Conservation (phyloP, 2,113 vertebrate genomes). For the Stegastes partitus region DNA sequence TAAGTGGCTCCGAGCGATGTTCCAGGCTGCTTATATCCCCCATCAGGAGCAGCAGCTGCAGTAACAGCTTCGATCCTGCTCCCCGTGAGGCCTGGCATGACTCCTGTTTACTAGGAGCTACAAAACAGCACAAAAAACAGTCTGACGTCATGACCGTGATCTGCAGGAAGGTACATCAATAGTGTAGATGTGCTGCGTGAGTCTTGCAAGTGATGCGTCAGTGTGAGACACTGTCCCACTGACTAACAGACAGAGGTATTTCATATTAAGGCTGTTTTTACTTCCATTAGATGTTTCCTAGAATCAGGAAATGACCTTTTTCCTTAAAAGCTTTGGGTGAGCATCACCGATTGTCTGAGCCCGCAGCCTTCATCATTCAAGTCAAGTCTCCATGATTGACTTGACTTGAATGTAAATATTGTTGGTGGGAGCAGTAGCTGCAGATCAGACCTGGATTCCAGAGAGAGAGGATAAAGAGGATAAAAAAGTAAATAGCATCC, state of each 20-base stretch:
- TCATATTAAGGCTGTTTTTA: not conserved
- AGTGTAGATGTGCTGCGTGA: slow-evolving; percentile 8
- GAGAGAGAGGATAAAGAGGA: no score
- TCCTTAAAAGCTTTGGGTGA: not conserved
- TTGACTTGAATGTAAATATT: no score
- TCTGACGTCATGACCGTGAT: slow-evolving; percentile 66
- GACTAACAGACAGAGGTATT: not conserved
- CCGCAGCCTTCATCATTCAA: not conserved
- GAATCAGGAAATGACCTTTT: slow-evolving; percentile 7
- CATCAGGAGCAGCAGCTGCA: slow-evolving; percentile 55
- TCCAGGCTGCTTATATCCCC: slow-evolving; percentile 69
- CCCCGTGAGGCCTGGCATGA: slow-evolving; percentile 65
- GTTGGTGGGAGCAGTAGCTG: no score
- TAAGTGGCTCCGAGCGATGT: slow-evolving; percentile 12
- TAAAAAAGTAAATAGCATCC: no score
- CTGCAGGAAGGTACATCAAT: slow-evolving; percentile 61
- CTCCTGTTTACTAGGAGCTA: slow-evolving; percentile 74
- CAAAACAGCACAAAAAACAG: slow-evolving; percentile 60
- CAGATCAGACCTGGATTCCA: no score
- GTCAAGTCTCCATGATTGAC: no score
- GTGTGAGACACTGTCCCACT: slow-evolving; percentile 19
- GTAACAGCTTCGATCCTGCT: slow-evolving; percentile 72
- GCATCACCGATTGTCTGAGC: not conserved
- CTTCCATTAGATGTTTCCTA: slow-evolving; percentile 26
- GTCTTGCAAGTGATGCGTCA: slow-evolving; percentile 2